These are phyloP conservation scores for Hypomecis punctinalis DNA, from an alignment of 2,888 invertebrate species.

Conservation along the genomic window DNA sequence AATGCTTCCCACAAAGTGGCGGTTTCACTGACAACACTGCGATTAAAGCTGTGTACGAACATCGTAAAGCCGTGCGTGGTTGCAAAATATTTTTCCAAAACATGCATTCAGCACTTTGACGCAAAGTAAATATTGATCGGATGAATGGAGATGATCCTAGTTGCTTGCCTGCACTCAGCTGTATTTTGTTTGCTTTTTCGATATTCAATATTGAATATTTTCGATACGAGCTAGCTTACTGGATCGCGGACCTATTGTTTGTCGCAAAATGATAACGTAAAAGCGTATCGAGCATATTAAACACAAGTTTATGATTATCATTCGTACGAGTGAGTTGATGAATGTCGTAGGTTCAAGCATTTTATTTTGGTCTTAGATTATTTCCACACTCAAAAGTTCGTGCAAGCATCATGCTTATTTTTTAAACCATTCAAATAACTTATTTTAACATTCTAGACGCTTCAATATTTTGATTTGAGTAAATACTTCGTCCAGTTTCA, in stretches of 20 bases:
- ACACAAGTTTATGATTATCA: constrained; percentile 37
- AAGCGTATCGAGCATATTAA: constrained; percentile 67
- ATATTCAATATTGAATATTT: constrained; percentile 31
- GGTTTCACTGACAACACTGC: constrained; percentile 82
- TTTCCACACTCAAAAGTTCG: constrained; percentile 67
- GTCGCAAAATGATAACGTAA: constrained; percentile 48
- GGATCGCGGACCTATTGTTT: constrained; percentile 1
- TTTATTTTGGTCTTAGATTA: neutral
- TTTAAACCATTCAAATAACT: constrained; percentile 47
- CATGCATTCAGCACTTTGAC: constrained; percentile 79
- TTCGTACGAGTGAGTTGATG: constrained; percentile 33
- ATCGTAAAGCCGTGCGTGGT: constrained; percentile 82
- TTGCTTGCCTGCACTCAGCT: constrained; percentile 47
- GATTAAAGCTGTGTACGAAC: constrained; percentile 81
- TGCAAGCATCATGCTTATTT: constrained; percentile 74
- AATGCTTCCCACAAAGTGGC: constrained; percentile 76
- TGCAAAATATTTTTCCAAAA: constrained; percentile 76
- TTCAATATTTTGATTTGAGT: constrained; percentile 47
- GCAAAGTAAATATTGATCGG: constrained; percentile 74
- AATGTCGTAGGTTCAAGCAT: constrained; percentile 47
- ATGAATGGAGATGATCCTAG: constrained; percentile 64
- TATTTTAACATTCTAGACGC: constrained; percentile 51
- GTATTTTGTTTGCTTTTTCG: constrained; percentile 33
- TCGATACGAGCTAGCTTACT: constrained; percentile 2
- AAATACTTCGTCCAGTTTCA: neutral